Evolutionary conservation across 2,113 vertebrate species (phyloP), one percentile per base, ranked within the genome.

Genomic region (Tretioscincus oriximinensis): DNA sequence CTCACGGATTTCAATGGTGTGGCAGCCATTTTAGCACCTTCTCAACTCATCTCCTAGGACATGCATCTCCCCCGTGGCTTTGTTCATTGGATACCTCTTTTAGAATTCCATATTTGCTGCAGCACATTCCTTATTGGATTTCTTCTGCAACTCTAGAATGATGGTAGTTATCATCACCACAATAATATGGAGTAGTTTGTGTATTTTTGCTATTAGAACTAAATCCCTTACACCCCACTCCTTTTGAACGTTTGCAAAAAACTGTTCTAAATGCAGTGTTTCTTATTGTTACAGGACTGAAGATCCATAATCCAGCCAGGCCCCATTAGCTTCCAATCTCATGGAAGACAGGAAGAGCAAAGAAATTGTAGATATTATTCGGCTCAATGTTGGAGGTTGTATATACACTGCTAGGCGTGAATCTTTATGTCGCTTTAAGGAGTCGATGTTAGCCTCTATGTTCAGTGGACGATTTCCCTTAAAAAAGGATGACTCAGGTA

Each of bases 381-480:
- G 28, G 16, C 91, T 95, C 47, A 95, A 93, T 0, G 93, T 95
- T 78, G 28, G 88, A 3, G 95, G 94, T 71, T 93, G 87, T 73
- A 21, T 83, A 1, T 95, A 92, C 47, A 88, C 91, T 18, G 94
- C 94, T 81, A 89, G 94, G 26, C 64, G 82, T 0, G 73, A 92
- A 51, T 94, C 94, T 60, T 67, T 95, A 63, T 95, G 94, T 60
- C 85, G 86, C 67, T 95, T 93, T 41, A 93, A 94, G 86, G 92
- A 94, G 31, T 95, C 94, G 0, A 86, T 94, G 94, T 88, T 96
- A 64, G 92, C 90, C 2, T 90, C 95, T 10, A 92, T 96, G 93
- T 95, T 95, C 65, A 95, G 94, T 81, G 94, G 94, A 35, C 72
- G 88, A 49, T 96, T 96, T 88, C 94, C 94, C 88, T 81, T 96